These are phyloP conservation scores for Tauraco hartlaubi DNA, from an alignment of 2,797 vertebrate species.

Conservation along the genomic window DNA sequence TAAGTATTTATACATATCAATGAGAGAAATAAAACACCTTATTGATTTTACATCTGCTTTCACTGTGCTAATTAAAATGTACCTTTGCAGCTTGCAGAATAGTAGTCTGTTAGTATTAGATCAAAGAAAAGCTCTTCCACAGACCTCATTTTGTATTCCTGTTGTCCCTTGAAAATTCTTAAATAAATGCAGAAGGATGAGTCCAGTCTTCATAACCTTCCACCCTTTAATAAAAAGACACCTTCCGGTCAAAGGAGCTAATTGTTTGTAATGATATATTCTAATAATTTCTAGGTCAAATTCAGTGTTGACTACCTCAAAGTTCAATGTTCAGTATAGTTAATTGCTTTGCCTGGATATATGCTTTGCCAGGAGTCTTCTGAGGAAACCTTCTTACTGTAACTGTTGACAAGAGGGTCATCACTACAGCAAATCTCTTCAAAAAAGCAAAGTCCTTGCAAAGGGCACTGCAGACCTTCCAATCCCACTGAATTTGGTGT, in stretches of 20 bases:
- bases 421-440: neutral
- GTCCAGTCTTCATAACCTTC: neutral
- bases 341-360: neutral
- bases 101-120: slow-evolving; percentile 65
- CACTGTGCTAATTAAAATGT: slow-evolving; percentile 78
- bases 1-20: slow-evolving; percentile 79
- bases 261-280: neutral
- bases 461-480: neutral
- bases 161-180: slow-evolving; percentile 26
- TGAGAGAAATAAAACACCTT: slow-evolving; percentile 78
- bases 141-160: slow-evolving; percentile 25
- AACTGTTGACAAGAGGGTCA: neutral
- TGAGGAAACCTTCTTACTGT: neutral
- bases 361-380: neutral
- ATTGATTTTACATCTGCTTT: slow-evolving; percentile 79
- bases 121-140: slow-evolving; percentile 46
- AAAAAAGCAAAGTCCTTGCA: neutral
- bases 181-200: slow-evolving; percentile 14
- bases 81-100: slow-evolving; percentile 72
- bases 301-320: neutral
- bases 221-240: neutral
- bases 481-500: neutral
- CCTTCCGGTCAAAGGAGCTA: neutral
- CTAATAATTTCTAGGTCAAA: neutral
- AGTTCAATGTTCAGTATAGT: neutral